Base-by-base conservation (phyloP, 2,797 vertebrate genomes). In the Helicolenus hilgendorfi region DNA sequence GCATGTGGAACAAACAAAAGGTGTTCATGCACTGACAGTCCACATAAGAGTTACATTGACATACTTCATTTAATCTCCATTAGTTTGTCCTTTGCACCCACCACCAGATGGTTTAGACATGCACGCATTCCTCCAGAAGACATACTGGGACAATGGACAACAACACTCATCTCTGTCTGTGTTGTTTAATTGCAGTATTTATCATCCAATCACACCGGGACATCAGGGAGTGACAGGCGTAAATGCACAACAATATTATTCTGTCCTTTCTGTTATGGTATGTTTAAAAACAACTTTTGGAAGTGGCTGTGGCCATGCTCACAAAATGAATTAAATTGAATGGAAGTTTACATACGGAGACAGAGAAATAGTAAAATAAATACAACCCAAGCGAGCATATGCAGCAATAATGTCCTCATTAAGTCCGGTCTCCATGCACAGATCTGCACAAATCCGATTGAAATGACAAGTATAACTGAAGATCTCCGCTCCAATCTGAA, bases 61-160 rank as follows among this genome's bases (percentile, higher is more conserved):
- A 73, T 33, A 20, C 7, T 22, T 22, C 1, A 56, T 72, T 80
- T 11, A 77, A 35, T 84, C 22, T 79, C 15, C 9, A 69, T 55
- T 55, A 84, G 38, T 79, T 53, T 77, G 58, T 82, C 60, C 59
- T 83, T 70, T 72, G 55, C 26, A 67, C 79, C 62, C 22, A 35
- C 20, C 38, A 72, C 90, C 88, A 93, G 88, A 92, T 88, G 92
- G 82, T 89, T 79, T 7, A 72, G 79, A 88, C 81, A 79, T 87
- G 83, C 82, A 90, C 11, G 49, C 78, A 79, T 73, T 89, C 79
- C 55, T 65, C 18, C 38, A 79, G 67, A 80, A 76, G 83, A 85
- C 75, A 73, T 26, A 72, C 4, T 1, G 69, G 38, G 45, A 83
- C 71, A 84, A 82, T 83, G 56, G 22, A 79, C 84, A 86, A 41